A percentile compares a stretch with the other conserved stretches of the same genome.
phyloP scores from a whole-genome alignment of 2,888 invertebrate genomes.

The Amblyteles armatorius region DNA sequence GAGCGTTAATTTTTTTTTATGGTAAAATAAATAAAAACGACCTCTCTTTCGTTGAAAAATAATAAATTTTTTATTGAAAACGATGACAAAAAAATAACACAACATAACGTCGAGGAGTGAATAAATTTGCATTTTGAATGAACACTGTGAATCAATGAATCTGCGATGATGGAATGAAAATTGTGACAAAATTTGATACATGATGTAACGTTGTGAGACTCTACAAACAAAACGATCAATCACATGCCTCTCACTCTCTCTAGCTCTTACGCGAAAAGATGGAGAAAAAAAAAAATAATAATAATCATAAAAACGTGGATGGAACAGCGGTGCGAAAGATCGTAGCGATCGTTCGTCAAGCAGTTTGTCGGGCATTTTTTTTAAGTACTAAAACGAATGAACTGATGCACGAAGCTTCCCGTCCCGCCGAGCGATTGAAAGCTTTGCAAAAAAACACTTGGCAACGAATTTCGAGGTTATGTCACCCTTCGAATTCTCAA shows the following conservation, averaged over 20 bases:
- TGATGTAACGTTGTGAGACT: slow-evolving; percentile 14
- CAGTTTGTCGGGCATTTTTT: background rate
- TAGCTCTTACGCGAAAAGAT: background rate
- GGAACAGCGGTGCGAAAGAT: background rate
- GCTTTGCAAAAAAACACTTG: background rate
- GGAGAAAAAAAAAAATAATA: slow-evolving; percentile 3
- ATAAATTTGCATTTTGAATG: slow-evolving; percentile 10
- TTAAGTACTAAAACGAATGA: background rate
- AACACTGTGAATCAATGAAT: slow-evolving; percentile 43
- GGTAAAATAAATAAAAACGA: slow-evolving; percentile 11
- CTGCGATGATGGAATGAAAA: background rate
- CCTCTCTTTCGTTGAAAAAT: background rate
- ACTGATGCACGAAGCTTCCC: background rate
- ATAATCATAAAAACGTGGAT: slow-evolving; percentile 1
- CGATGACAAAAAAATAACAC: slow-evolving; percentile 32
- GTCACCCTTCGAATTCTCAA: background rate
- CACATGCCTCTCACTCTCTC: slow-evolving; percentile 10
- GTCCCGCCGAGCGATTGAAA: background rate
- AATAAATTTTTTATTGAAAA: slow-evolving; percentile 39
- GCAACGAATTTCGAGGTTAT: slow-evolving; percentile 2
- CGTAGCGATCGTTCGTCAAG: background rate
- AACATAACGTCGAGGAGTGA: slow-evolving; percentile 28
- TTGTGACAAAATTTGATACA: slow-evolving; percentile 26
- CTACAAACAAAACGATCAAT: slow-evolving; percentile 53
- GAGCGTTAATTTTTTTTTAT: background rate